A percentile compares a stretch with the other conserved stretches of the same genome.
phyloP scores from a whole-genome alignment of 2,113 vertebrate genomes.

The Gadus macrocephalus region DNA sequence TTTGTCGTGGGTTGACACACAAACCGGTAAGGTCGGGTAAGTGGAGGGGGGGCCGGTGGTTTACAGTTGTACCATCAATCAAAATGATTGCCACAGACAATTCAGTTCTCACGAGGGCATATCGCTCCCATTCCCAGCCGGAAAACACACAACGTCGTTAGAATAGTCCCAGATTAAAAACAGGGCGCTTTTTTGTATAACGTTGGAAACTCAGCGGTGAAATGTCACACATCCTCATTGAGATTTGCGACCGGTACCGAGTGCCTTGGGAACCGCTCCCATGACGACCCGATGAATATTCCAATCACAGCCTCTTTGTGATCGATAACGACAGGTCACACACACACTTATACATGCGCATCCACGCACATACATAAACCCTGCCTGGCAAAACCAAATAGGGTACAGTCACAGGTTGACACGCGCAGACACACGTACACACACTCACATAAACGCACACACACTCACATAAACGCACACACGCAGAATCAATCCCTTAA shows the following conservation, averaged over 20 bases:
- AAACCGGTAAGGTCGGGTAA: no score
- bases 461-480: conserved; percentile 2
- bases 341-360: conserved; percentile 11
- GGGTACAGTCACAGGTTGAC: not conserved
- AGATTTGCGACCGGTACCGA: not conserved
- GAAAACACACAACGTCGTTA: not conserved
- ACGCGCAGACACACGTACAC: conserved; percentile 5
- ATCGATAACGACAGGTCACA: conserved; percentile 58
- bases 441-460: conserved; percentile 4
- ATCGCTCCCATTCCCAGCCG: no score
- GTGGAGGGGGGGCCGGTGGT: no score
- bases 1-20: no score
- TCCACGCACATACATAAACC: conserved; percentile 1
- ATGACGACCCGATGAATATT: conserved; percentile 46
- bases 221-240: conserved; percentile 22
- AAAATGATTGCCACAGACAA: no score
- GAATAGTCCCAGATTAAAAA: not conserved
- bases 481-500: not conserved
- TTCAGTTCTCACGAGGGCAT: no score
- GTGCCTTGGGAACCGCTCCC: conserved; percentile 14
- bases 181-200: not conserved
- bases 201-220: conserved; percentile 18
- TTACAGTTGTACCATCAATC: no score
- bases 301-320: conserved; percentile 43
- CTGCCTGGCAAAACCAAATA: no score